A percentile compares a stretch with the other conserved stretches of the same genome.
Evolutionary conservation across 2,797 vertebrate genomes (phyloP).

Genomic region (Microctenopoma stevenorrisi): DNA sequence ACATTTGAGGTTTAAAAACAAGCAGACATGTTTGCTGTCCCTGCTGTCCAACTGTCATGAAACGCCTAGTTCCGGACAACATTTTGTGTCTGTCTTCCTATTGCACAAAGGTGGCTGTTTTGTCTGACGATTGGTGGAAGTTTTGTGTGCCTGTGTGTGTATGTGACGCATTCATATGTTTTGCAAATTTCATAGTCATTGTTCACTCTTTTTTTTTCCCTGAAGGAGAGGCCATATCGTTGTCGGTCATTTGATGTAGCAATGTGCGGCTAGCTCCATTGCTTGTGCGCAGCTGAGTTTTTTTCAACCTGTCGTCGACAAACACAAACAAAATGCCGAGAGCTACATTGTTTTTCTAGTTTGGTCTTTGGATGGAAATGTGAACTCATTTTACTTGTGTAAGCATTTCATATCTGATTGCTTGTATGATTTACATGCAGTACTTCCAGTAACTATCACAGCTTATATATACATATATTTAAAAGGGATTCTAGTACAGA

Average conservation of each 20-base stretch:
- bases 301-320: slow-evolving; percentile 32
- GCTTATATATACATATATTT: slow-evolving; percentile 4
- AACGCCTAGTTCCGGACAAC: slow-evolving; percentile 86
- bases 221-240: slow-evolving; percentile 64
- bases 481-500: slow-evolving; percentile 17
- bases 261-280: slow-evolving; percentile 75
- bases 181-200: slow-evolving; percentile 53
- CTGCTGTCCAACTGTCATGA: slow-evolving; percentile 80
- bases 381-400: slow-evolving; percentile 13
- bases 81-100: slow-evolving; percentile 91
- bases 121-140: slow-evolving; percentile 83
- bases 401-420: not conserved
- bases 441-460: slow-evolving; percentile 30
- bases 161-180: slow-evolving; percentile 82
- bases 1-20: slow-evolving; percentile 26
- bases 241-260: slow-evolving; percentile 68
- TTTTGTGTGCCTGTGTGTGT: slow-evolving; percentile 67
- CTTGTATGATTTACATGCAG: slow-evolving; percentile 16
- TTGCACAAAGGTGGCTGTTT: slow-evolving; percentile 89
- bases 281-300: slow-evolving; percentile 68
- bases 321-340: slow-evolving; percentile 11
- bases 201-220: slow-evolving; percentile 66
- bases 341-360: slow-evolving; percentile 31
- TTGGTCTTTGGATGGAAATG: slow-evolving; percentile 32
- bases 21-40: slow-evolving; percentile 43